These are phyloP conservation scores for Tachystola acroxantha DNA, from an alignment of 2,888 invertebrate genomes.

Conservation along the genomic window DNA sequence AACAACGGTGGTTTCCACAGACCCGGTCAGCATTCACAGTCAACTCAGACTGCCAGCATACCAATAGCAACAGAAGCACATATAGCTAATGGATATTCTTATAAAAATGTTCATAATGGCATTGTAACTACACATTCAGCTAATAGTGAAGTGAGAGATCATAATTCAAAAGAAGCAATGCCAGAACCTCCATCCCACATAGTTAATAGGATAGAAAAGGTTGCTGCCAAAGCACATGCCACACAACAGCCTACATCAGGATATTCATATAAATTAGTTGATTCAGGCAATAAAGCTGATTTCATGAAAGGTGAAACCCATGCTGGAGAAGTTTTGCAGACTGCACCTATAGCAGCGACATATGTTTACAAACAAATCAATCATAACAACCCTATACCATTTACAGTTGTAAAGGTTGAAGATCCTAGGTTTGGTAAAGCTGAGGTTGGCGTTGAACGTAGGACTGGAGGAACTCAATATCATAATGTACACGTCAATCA, in stretches of 20 bases:
- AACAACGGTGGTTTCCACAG: background rate
- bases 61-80: background rate
- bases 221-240: background rate
- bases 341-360: constrained; percentile 13
- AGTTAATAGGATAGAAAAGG: too few relatives aligned
- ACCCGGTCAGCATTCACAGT: too few relatives aligned
- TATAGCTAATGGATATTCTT: background rate
- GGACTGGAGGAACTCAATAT: too few relatives aligned
- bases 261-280: background rate
- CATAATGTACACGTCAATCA: too few relatives aligned
- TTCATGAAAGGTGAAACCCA: background rate
- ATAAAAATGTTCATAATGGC: constrained; percentile 2
- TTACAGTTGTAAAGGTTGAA: constrained; percentile 20
- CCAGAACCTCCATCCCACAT: background rate
- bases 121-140: background rate
- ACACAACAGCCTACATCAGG: background rate
- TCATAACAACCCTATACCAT: constrained; percentile 16
- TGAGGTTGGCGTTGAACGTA: too few relatives aligned
- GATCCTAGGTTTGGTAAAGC: constrained; percentile 3
- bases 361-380: constrained; percentile 23
- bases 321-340: background rate
- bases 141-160: background rate
- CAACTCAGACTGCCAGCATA: background rate
- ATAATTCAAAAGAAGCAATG: background rate
- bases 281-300: background rate